A percentile compares a stretch with the other conserved stretches of the same genome.
Evolutionary conservation across 1,140 invertebrate species (phyloP).

Genomic region (Batillaria attramentaria): DNA sequence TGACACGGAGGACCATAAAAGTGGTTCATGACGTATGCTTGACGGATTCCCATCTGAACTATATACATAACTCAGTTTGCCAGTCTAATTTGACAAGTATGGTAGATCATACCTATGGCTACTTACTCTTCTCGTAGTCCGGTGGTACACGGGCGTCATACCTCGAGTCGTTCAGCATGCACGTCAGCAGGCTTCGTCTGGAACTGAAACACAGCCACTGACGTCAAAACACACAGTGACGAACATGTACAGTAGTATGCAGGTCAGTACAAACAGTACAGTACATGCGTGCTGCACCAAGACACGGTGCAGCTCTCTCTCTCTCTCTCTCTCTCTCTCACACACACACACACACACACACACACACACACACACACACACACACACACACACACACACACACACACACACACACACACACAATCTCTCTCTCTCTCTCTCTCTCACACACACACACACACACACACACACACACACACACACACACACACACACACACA

Average conservation of each 20-base stretch:
- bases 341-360: constrained; percentile 4
- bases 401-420: neutral
- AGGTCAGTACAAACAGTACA: neutral
- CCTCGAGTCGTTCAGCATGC: constrained; percentile 16
- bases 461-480: constrained; percentile 16
- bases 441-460: constrained; percentile 12
- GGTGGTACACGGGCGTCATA: constrained; percentile 49
- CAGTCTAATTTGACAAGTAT: no score
- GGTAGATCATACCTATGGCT: neutral
- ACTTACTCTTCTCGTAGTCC: constrained; percentile 47
- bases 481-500: constrained; percentile 13
- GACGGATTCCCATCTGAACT: no score
- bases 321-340: no score
- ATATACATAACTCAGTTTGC: no score
- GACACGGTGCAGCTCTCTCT: no score
- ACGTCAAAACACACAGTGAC: neutral
- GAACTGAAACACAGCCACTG: neutral
- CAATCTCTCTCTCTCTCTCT: neutral
- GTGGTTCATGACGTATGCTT: no score
- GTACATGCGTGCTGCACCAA: no score
- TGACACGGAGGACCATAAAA: no score
- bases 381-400: neutral
- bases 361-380: constrained; percentile 5
- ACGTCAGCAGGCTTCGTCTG: constrained; percentile 17
- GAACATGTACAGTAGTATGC: neutral